phyloP scores from a whole-genome alignment of 2,797 vertebrate genomes.

The Chloroceryle amazona region DNA sequence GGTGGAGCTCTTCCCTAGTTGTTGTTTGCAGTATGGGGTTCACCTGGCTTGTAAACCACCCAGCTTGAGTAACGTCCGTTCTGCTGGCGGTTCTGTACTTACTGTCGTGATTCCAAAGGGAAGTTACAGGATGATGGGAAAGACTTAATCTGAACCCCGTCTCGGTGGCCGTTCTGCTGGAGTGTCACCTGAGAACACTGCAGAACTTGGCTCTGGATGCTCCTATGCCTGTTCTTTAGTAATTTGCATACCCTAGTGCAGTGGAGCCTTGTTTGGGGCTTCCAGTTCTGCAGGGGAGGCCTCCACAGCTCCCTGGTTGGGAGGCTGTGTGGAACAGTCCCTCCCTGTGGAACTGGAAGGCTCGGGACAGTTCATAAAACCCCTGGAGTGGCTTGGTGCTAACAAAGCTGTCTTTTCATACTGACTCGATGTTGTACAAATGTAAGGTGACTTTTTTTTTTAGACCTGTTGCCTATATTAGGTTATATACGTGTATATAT shows the following conservation, averaged over 20 bases:
- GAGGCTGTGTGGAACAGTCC: neutral
- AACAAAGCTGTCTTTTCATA: slow-evolving; percentile 47
- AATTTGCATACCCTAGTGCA: neutral
- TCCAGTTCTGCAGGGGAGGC: neutral
- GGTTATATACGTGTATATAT: slow-evolving; percentile 78
- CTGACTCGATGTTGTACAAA: slow-evolving; percentile 66
- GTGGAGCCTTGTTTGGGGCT: neutral
- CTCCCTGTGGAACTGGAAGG: neutral
- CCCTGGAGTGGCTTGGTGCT: slow-evolving; percentile 76
- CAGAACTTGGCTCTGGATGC: neutral
- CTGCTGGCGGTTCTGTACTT: neutral
- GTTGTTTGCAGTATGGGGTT: neutral
- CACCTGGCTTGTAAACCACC: neutral
- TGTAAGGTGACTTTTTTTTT: slow-evolving; percentile 71
- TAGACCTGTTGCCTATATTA: slow-evolving; percentile 84
- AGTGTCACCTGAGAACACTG: accelerated
- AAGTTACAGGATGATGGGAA: neutral
- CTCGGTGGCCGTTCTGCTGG: neutral
- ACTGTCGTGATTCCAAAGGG: neutral
- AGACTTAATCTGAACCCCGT: neutral
- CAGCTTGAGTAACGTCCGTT: neutral
- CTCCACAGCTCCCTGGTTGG: neutral
- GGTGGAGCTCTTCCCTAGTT: neutral
- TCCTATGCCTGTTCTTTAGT: neutral
- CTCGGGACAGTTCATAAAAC: neutral